Evolutionary conservation across 1,140 invertebrate genomes (phyloP), one percentile per base, ranked within the genome.

Genomic region (Zaprionus gabonicus): DNA sequence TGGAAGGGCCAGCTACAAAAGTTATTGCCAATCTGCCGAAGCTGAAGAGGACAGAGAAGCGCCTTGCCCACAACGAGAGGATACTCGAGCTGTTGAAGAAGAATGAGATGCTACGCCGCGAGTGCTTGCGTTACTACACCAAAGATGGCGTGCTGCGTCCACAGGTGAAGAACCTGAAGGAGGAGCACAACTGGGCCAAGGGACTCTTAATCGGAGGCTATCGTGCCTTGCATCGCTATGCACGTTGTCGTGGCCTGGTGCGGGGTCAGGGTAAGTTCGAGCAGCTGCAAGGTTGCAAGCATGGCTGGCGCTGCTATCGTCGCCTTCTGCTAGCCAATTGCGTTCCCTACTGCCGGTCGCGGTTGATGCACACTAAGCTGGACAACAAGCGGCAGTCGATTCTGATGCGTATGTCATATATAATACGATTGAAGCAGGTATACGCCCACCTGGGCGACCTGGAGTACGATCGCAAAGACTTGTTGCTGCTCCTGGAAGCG

Each of bases 111-210:
- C 13, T 80, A 15, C 70, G 77, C 15, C 27, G 13, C 1, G 5
- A 63, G 36, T 80, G 76, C 36, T 25, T 80, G 20, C 5, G 34
- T 15, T 80, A 68, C 4, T 80, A 80, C 53, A 68, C 73, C 13
- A 36, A n/a, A 10, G 51, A 80, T 53, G 77, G 77, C 2, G 44
- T 25, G 2, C 58, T 64, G 59, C 28, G 58, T 67, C 12, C 12
- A 46, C 57, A n/a, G 6, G 4, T 5, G 15, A 27, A 4, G 13
- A 17, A 15, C 23, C 12, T 13, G 3, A 13, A 34, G 12, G 15
- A 27, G 15, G 80, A 51, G 20, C 10, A 12, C 0, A 17, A 5
- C 12, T 44, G 38, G 20, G 12, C 31, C 10, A n/a, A 12, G 6
- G 44, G 59, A n/a, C 1, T 76, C 63, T 4, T 2, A 28, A 25